Conservation (phyloP, 2,113 vertebrate species). For the Anguilla japonica region DNA sequence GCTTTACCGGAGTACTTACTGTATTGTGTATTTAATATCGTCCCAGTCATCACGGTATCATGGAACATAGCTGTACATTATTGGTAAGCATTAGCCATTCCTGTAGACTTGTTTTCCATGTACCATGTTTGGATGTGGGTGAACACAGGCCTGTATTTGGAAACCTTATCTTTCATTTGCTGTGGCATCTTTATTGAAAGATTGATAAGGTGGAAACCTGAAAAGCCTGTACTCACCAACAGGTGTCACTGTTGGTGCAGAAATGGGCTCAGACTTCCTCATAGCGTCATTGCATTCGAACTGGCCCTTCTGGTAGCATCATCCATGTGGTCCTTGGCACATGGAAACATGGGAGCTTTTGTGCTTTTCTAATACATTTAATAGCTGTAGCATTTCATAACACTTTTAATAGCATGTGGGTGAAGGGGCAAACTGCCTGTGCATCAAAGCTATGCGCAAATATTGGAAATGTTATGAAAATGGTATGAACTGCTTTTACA, state of each 20-base stretch:
- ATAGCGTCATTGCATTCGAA: background rate
- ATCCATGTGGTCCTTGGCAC: background rate
- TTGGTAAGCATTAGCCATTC: too few species aligned
- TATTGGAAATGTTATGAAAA: too few species aligned
- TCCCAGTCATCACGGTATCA: too few species aligned
- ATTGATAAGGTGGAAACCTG: too few species aligned
- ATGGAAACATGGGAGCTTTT: background rate
- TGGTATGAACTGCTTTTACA: too few species aligned
- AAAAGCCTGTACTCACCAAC: background rate
- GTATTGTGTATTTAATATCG: too few species aligned
- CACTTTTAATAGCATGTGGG: too few species aligned
- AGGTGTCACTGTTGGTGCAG: background rate
- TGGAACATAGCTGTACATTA: too few species aligned
- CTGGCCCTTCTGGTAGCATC: background rate
- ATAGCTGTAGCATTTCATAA: too few species aligned
- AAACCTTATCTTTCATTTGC: background rate
- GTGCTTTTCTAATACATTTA: background rate
- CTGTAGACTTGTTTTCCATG: background rate
- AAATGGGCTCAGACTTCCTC: background rate
- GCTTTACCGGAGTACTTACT: too few species aligned
- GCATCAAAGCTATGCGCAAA: too few species aligned
- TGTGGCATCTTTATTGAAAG: background rate
- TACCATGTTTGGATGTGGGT: background rate
- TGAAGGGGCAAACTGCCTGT: too few species aligned
- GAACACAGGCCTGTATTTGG: background rate